Percentiles rank a stretch among this genome's conserved stretches.
phyloP scores from a whole-genome alignment of 2,888 invertebrate genomes.

The Drosophila flavopinicola region DNA sequence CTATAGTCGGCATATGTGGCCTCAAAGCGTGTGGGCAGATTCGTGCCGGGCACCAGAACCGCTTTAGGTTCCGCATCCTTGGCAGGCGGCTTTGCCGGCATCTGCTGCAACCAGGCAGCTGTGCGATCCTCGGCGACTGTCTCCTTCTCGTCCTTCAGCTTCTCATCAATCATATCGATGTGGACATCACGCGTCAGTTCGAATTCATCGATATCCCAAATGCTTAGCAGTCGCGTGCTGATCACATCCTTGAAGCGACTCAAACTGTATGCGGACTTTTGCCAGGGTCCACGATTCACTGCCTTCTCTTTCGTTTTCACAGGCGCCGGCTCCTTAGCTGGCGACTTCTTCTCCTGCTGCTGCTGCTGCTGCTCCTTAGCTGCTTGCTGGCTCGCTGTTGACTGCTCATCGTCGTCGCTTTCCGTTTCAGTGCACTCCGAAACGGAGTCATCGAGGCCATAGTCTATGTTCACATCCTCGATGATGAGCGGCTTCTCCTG shows the following conservation, averaged over 20 bases:
- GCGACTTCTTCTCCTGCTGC: background rate
- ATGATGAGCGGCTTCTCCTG: slow-evolving; percentile 39
- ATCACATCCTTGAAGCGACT: slow-evolving; percentile 44
- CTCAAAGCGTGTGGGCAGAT: slow-evolving; percentile 31
- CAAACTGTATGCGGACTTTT: slow-evolving; percentile 55
- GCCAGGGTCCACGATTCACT: slow-evolving; percentile 61
- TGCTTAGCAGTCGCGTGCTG: slow-evolving; percentile 37
- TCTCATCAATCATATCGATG: slow-evolving; percentile 58
- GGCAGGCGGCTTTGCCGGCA: background rate
- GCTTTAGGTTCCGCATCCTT: background rate
- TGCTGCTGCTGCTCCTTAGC: background rate
- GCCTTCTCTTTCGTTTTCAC: slow-evolving; percentile 7
- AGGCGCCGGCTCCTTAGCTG: background rate
- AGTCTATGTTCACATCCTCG: slow-evolving; percentile 52
- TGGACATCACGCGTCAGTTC: slow-evolving; percentile 49
- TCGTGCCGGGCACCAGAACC: slow-evolving; percentile 58
- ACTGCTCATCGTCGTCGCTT: background rate
- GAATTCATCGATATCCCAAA: slow-evolving; percentile 66
- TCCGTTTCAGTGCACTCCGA: background rate
- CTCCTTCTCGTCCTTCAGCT: slow-evolving; percentile 24
- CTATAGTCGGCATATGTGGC: slow-evolving; percentile 44
- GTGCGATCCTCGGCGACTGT: slow-evolving; percentile 23
- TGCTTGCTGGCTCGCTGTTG: background rate
- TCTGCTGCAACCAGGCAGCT: slow-evolving; percentile 45
- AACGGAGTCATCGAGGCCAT: slow-evolving; percentile 35